Conservation (phyloP, 1,140 invertebrate species). For the Drosophila bocqueti region DNA sequence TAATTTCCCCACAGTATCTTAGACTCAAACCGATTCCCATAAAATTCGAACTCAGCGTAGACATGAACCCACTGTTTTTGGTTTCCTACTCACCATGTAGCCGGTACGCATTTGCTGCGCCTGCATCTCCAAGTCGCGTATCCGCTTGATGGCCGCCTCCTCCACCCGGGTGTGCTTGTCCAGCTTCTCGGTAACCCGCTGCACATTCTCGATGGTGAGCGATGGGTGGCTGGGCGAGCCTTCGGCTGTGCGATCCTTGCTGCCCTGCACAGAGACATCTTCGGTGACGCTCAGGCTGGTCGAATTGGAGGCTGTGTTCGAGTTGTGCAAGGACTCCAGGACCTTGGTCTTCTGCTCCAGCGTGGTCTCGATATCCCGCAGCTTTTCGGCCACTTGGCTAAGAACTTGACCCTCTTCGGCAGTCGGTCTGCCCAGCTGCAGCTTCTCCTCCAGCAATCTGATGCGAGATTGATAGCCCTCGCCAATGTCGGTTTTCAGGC, state of each 20-base stretch:
- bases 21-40: background rate
- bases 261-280: constrained; percentile 89
- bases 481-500: constrained; percentile 85
- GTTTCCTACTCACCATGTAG: constrained; percentile 87
- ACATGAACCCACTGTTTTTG: background rate
- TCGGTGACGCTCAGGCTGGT: constrained; percentile 90
- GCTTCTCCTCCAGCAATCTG: constrained; percentile 86
- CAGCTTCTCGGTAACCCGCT: constrained; percentile 89
- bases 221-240: constrained; percentile 65
- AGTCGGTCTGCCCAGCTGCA: constrained; percentile 86
- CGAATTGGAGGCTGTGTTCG: constrained; percentile 85
- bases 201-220: constrained; percentile 87
- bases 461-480: constrained; percentile 86
- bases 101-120: constrained; percentile 85
- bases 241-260: constrained; percentile 46
- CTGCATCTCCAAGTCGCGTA: constrained; percentile 91
- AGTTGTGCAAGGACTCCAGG: constrained; percentile 89
- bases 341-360: constrained; percentile 89
- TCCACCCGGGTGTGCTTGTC: constrained; percentile 89
- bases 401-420: constrained; percentile 85
- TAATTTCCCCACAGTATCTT: background rate
- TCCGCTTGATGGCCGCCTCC: constrained; percentile 90
- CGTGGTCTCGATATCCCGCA: constrained; percentile 87
- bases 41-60: constrained; percentile 1
- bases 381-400: constrained; percentile 72